Evolutionary conservation across 2,797 vertebrate genomes (phyloP), one percentile per base, ranked within the genome.

Genomic region (Rhynchotus rufescens): DNA sequence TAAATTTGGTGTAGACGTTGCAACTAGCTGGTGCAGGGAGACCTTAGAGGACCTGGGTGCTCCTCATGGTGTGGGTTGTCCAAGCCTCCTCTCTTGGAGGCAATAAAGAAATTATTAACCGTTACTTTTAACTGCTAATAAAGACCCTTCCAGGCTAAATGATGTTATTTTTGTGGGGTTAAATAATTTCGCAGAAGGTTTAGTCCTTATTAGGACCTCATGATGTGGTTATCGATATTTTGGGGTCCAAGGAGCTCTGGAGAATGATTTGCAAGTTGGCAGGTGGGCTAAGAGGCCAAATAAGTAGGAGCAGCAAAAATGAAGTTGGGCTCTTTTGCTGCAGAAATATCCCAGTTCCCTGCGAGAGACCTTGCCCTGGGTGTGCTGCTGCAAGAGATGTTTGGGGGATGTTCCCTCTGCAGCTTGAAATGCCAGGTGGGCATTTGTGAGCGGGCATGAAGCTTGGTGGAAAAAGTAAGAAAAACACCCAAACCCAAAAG

Each of bases 281-380:
- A 84, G 86, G 26, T 96, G 92, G 84, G 38, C 91, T 83, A 10
- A 9, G 62, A 82, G 71, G 44, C 92, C 96, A 91, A 96, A 96
- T 90, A 92, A 40, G 49, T 80, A 87, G 84, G 80, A 91, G 65
- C 42, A 85, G 79, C 51, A 89, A 83, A 84, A 34, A 71, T 30
- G 15, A 45, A 90, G 54, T 78, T 71, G 32, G 40, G 21, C 6
- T 49, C 32, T 87, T 92, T 78, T 78, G 32, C 59, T 59, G 44
- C 1, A 2, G 82, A 80, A 76, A 60, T 12, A 8, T 15, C 62
- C 22, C 12, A 25, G 1, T 68, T 75, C 67, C 16, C 10, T 32
- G 5, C 44, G 23, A 34, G 36, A 12, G 52, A 4, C 51, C 61
- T 61, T 26, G 6, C 6, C 1, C 47, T 49, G n/a, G 10, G 2